Evolutionary conservation across 2,797 vertebrate species (phyloP), one percentile per base, ranked within the genome.

Genomic region (Sphaeramia orbicularis): DNA sequence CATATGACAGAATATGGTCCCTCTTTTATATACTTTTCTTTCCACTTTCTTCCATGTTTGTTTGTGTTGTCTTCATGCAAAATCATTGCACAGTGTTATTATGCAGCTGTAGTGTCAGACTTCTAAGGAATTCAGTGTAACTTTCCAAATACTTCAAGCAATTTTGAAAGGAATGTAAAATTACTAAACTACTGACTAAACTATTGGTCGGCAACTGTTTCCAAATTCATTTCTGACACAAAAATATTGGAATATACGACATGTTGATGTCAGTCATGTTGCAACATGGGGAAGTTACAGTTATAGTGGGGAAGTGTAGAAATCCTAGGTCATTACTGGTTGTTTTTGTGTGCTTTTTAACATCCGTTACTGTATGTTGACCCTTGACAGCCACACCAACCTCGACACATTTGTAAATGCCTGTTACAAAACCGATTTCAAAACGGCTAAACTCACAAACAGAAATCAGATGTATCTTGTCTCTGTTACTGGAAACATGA

Each of bases 281-380:
- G 75, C 74, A 87, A 85, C 47, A 71, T 19, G 15, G 72, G 74
- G 88, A 90, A 84, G 79, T 87, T 54, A 51, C 38, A 63, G 6
- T 59, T n/a, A 72, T 55, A 64, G 18, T 37, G 47, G 36, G 70
- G 71, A 89, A 83, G 65, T 87, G 71, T 53, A 65, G 81, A 86
- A 84, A 82, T 1, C 10, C 24, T 58, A 6, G 14, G 53, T 80
- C 53, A 51, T 68, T 38, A 38, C 40, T 71, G 47, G 45, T 12
- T 10, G 16, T 18, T 13, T 40, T 2, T 11, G 35, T 21, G 1
- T 40, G 3, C 64, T 67, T 65, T 47, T 30, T 19, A 30, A 49
- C 63, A 69, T 62, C 42, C 10, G 16, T 73, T 62, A 82, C 68
- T 78, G 42, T 78, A 71, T 56, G 10, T 60, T 30, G 3, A 11